Percentiles rank a stretch among this genome's conserved stretches.
Evolutionary conservation across 2,888 invertebrate genomes (phyloP).

Genomic region (Prosopocoilus inquinatus): DNA sequence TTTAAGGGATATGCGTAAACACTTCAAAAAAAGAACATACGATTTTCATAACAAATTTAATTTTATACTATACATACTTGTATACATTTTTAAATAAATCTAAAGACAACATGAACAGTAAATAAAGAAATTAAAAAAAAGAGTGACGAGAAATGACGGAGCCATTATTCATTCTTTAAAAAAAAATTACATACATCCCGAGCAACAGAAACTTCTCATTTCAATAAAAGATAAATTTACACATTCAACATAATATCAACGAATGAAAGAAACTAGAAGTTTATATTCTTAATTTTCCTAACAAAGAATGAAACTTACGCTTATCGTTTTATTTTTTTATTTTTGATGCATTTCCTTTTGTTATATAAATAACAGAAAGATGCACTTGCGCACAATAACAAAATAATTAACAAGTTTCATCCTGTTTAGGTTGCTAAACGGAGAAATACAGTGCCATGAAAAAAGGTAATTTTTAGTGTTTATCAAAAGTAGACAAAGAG

Average conservation of each 20-base stretch:
- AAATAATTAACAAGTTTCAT: no score
- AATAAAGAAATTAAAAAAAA: slow-evolving; percentile 1
- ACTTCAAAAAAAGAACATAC: no score
- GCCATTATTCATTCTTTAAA: neutral
- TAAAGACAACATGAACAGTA: slow-evolving; percentile 20
- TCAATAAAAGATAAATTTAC: no score
- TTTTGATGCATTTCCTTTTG: no score
- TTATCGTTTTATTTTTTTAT: no score
- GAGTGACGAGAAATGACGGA: neutral
- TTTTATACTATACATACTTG: slow-evolving; percentile 20
- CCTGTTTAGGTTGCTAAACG: no score
- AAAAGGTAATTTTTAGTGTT: no score
- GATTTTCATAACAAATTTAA: slow-evolving; percentile 21
- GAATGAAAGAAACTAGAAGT: neutral
- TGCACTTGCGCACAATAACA: no score
- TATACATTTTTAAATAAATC: slow-evolving; percentile 20
- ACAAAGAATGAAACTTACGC: neutral
- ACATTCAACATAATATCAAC: no score
- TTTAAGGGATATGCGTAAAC: no score
- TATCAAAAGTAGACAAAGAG: slow-evolving; percentile 13
- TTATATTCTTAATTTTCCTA: neutral
- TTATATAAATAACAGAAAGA: no score
- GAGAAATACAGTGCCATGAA: no score
- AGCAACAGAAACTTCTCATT: neutral
- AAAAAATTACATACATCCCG: neutral